Percentiles rank a stretch among this genome's conserved stretches.
These are phyloP conservation scores for Buathra laborator DNA, from an alignment of 2,888 invertebrate species.

Conservation along the genomic window DNA sequence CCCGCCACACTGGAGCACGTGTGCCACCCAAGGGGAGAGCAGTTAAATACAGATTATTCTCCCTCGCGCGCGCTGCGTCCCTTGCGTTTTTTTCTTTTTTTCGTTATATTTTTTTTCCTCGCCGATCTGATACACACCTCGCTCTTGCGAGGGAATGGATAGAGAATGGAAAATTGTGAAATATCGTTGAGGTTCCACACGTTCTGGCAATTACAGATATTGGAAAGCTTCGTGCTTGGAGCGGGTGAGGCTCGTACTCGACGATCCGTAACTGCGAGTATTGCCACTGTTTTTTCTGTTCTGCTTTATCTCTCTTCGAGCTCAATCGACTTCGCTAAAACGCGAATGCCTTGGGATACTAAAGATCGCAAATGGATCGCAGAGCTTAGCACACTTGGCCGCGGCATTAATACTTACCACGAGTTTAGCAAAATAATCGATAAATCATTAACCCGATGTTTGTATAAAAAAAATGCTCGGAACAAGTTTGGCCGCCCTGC, in stretches of 20 bases:
- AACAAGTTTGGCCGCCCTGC: too few relatives aligned
- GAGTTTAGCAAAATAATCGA: neutral
- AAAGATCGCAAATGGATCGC: slow-evolving; percentile 60
- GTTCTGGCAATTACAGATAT: slow-evolving; percentile 78
- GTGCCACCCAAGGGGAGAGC: slow-evolving; percentile 52
- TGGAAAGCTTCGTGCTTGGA: slow-evolving; percentile 69
- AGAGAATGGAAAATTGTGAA: slow-evolving; percentile 73
- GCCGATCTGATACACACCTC: slow-evolving; percentile 35
- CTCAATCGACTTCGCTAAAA: slow-evolving; percentile 13
- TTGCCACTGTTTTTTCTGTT: slow-evolving; percentile 13
- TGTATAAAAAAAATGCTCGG: too few relatives aligned
- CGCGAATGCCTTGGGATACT: slow-evolving; percentile 54
- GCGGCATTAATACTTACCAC: slow-evolving; percentile 41
- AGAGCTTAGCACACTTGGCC: slow-evolving; percentile 55
- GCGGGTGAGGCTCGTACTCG: slow-evolving; percentile 32
- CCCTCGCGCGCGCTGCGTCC: slow-evolving; percentile 28
- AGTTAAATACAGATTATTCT: slow-evolving; percentile 71
- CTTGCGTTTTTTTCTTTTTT: slow-evolving; percentile 21
- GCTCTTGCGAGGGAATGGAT: slow-evolving; percentile 43
- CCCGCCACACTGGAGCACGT: slow-evolving; percentile 15
- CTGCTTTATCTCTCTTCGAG: slow-evolving; percentile 59
- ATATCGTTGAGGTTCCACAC: slow-evolving; percentile 73
- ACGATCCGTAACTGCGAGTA: slow-evolving; percentile 32
- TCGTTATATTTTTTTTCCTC: slow-evolving; percentile 1
- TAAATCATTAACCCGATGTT: neutral